Evolutionary conservation across 2,888 invertebrate genomes (phyloP).

Genomic region (Itoplectis maculator): DNA sequence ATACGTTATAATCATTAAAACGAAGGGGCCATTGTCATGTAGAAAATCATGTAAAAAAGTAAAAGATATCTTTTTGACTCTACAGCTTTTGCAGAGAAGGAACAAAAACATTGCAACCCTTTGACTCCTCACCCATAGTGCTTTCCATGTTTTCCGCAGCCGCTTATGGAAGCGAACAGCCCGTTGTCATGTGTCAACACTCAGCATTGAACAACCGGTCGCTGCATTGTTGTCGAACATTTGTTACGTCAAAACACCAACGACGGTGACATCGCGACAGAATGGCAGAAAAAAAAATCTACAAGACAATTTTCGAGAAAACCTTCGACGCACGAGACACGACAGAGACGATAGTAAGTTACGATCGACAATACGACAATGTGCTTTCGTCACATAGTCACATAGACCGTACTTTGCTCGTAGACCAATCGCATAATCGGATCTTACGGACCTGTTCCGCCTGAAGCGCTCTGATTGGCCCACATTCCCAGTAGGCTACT

Average conservation of each 20-base stretch:
- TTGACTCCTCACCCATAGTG: not conserved
- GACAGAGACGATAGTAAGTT: not conserved
- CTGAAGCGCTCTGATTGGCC: too few relatives aligned
- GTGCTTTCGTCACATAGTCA: too few relatives aligned
- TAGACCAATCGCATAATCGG: too few relatives aligned
- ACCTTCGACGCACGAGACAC: not conserved
- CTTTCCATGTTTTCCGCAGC: constrained; percentile 6
- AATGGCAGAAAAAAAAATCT: not conserved
- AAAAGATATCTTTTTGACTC: too few relatives aligned
- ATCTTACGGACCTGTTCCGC: too few relatives aligned
- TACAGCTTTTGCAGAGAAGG: too few relatives aligned
- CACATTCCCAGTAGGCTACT: too few relatives aligned
- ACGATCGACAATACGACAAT: not conserved
- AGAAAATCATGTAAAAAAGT: too few relatives aligned
- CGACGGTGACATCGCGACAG: not conserved
- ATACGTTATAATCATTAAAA: not conserved
- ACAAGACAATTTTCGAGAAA: not conserved
- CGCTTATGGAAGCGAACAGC: not conserved
- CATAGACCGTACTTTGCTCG: too few relatives aligned
- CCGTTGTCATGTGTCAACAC: not conserved
- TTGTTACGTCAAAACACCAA: constrained; percentile 2
- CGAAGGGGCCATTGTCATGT: too few relatives aligned
- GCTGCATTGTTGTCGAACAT: not conserved
- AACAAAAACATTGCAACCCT: not conserved
- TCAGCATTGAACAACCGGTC: not conserved